These are phyloP conservation scores for Miichthys miiuy DNA, from an alignment of 2,797 vertebrate genomes.

Conservation along the genomic window DNA sequence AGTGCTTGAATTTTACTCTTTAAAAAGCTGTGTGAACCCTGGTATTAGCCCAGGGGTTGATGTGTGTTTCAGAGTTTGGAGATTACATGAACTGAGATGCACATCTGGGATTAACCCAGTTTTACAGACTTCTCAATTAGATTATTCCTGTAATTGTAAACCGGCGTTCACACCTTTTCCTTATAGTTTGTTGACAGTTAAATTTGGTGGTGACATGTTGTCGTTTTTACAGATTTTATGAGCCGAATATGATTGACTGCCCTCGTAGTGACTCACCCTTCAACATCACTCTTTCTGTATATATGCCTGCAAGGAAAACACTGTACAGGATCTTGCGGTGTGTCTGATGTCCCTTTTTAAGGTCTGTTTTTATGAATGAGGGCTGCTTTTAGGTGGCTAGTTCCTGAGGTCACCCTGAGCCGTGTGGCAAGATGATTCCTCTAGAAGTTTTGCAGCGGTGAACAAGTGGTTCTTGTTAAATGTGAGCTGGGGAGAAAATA, in stretches of 20 bases:
- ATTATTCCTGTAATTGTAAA: background rate
- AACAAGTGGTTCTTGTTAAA: conserved; percentile 82
- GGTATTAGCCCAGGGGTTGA: background rate
- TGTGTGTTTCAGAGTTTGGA: conserved; percentile 23
- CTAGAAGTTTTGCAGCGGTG: conserved; percentile 42
- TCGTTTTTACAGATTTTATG: conserved; percentile 37
- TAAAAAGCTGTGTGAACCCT: too few relatives aligned
- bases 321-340: conserved; percentile 48
- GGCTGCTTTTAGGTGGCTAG: conserved; percentile 64
- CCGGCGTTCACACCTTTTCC: background rate
- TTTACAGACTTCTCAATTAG: background rate
- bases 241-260: conserved; percentile 33
- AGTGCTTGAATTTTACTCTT: too few relatives aligned
- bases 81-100: conserved; percentile 9
- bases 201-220: conserved; percentile 27
- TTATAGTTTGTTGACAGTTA: conserved; percentile 22
- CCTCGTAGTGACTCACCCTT: conserved; percentile 22
- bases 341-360: conserved; percentile 59
- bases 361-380: conserved; percentile 58
- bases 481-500: conserved; percentile 64
- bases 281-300: conserved; percentile 12
- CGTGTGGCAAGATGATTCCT: conserved; percentile 57
- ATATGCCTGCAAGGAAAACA: conserved; percentile 10
- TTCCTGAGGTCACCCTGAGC: conserved; percentile 65
- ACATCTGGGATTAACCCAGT: conserved; percentile 8